Evolutionary conservation across 2,888 invertebrate species (phyloP).

Genomic region (Resseliella maxima): DNA sequence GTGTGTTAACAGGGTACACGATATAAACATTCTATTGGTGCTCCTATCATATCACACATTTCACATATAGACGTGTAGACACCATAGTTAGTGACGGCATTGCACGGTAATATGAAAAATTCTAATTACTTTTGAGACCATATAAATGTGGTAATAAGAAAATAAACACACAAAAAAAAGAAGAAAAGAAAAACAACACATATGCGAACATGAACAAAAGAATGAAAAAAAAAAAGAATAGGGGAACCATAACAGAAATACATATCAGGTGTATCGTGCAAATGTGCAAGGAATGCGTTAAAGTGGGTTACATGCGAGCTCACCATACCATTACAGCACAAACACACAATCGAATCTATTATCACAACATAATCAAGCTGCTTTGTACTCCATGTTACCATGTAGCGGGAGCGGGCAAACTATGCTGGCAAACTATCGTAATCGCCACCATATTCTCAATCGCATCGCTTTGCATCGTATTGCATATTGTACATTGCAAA

Average conservation of each 20-base stretch:
- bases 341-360: constrained; percentile 34
- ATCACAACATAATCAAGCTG: constrained; percentile 34
- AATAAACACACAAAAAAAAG: not conserved
- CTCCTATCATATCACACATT: not conserved
- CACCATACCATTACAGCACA: not conserved
- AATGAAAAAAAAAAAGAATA: not conserved
- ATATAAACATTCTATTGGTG: not conserved
- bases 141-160: constrained; percentile 25
- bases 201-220: not conserved
- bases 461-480: not conserved
- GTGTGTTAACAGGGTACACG: not conserved
- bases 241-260: not conserved
- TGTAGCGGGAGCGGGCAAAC: not conserved
- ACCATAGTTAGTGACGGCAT: not conserved
- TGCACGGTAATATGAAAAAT: constrained; percentile 5
- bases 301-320: constrained; percentile 20
- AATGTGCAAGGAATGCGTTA: constrained; percentile 8
- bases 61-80: constrained; percentile 2
- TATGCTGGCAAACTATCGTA: not conserved
- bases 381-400: not conserved
- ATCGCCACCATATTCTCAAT: not conserved
- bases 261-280: not conserved
- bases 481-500: constrained; percentile 18
- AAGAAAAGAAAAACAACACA: too few species aligned
- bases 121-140: constrained; percentile 7